These are phyloP conservation scores for Hapalemur alaotrensis DNA, from an alignment of 2,797 vertebrate species.

Conservation along the genomic window DNA sequence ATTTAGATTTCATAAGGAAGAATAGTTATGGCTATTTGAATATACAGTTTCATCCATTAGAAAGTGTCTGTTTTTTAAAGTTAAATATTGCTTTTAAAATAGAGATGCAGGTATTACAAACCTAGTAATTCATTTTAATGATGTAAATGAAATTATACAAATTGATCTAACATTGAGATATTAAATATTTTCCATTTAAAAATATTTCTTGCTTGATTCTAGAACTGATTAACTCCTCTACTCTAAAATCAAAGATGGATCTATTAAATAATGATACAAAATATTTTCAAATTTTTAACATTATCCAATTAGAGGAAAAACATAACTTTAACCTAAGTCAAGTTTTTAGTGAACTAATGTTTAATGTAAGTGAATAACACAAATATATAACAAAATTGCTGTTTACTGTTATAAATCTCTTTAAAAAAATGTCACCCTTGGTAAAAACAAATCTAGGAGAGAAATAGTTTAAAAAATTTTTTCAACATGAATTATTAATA, in stretches of 20 bases:
- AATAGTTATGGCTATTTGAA: not conserved
- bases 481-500: slow-evolving; percentile 32
- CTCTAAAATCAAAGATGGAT: slow-evolving; percentile 49
- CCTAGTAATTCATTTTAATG: slow-evolving; percentile 62
- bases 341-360: not conserved
- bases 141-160: slow-evolving; percentile 62
- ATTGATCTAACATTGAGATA: slow-evolving; percentile 47
- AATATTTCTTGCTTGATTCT: slow-evolving; percentile 43
- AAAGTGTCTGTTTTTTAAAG: not conserved
- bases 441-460: not conserved
- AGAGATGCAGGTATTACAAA: slow-evolving; percentile 55
- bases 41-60: not conserved
- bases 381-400: not conserved
- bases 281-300: slow-evolving; percentile 61
- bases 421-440: not conserved
- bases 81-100: not conserved
- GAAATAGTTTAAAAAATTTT: slow-evolving; percentile 24
- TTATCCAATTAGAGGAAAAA: not conserved
- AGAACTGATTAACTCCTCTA: slow-evolving; percentile 64
- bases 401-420: not conserved
- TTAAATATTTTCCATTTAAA: slow-evolving; percentile 27
- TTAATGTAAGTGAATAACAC: not conserved
- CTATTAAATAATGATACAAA: slow-evolving; percentile 42
- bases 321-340: not conserved
- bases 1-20: not conserved